These are phyloP conservation scores for Antheraea yamamai DNA, from an alignment of 2,888 invertebrate genomes.

Conservation along the genomic window DNA sequence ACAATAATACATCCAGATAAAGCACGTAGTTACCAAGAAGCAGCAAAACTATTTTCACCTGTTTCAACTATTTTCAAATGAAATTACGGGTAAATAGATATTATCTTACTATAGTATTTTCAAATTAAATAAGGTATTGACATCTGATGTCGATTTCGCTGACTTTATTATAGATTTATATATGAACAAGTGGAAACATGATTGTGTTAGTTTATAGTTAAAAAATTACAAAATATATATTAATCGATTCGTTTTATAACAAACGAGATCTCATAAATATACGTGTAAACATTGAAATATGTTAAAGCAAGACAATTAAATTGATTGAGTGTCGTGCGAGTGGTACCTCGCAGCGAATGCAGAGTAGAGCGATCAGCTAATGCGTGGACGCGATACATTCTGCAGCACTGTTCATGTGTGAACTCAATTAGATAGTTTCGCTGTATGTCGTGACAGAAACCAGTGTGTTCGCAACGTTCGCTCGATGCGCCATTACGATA, in stretches of 20 bases:
- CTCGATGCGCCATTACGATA: constrained; percentile 42
- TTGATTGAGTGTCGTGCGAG: not conserved
- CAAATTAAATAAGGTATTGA: not conserved
- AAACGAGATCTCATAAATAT: not conserved
- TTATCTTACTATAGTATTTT: not conserved
- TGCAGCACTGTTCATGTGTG: constrained; percentile 64
- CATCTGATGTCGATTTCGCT: not conserved
- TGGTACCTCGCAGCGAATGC: not conserved
- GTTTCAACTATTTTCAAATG: no score
- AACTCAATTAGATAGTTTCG: constrained; percentile 67
- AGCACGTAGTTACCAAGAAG: no score
- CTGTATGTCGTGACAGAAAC: constrained; percentile 42
- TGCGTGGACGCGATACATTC: constrained; percentile 48
- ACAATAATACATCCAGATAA: no score
- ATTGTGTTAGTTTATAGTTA: not conserved
- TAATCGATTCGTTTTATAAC: not conserved
- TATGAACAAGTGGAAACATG: not conserved
- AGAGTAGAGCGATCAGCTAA: constrained; percentile 31
- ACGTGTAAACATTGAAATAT: not conserved
- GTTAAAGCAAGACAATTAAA: not conserved
- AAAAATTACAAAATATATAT: not conserved
- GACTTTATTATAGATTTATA: not conserved
- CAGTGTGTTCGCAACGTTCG: constrained; percentile 51
- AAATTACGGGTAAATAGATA: not conserved
- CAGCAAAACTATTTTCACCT: no score